Conservation (phyloP, 2,797 vertebrate genomes). For the Phoeniculus purpureus region DNA sequence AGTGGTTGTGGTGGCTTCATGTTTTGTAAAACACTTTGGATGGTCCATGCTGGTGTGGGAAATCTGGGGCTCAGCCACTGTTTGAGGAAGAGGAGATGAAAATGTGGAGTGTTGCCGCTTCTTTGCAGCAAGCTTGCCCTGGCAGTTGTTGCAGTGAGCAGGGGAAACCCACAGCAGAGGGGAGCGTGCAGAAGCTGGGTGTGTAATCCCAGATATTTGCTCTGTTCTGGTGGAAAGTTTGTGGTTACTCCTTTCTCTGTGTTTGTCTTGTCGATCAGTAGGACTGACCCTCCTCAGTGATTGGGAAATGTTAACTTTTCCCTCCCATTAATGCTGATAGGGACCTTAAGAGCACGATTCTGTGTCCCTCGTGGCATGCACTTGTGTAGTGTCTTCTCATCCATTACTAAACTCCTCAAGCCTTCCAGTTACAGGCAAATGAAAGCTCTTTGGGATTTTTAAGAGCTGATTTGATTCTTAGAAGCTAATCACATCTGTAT, state of each 20-base stretch:
- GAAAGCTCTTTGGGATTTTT: neutral
- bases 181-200: accelerated
- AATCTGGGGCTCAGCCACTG: neutral
- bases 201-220: neutral
- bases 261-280: neutral
- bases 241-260: neutral
- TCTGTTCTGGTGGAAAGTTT: neutral
- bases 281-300: neutral
- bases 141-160: neutral
- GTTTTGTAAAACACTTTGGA: neutral
- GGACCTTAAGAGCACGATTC: neutral
- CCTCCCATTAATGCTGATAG: neutral
- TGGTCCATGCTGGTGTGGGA: neutral
- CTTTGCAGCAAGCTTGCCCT: neutral
- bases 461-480: neutral
- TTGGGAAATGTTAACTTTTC: neutral
- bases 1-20: accelerated
- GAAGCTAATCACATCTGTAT: neutral
- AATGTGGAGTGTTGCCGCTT: accelerated
- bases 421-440: neutral
- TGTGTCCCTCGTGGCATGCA: neutral
- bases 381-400: neutral
- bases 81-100: neutral
- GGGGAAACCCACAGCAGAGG: neutral
- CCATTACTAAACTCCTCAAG: neutral